Base-by-base conservation (phyloP, 2,888 invertebrate genomes). In the Caenorhabditis sp. region DNA sequence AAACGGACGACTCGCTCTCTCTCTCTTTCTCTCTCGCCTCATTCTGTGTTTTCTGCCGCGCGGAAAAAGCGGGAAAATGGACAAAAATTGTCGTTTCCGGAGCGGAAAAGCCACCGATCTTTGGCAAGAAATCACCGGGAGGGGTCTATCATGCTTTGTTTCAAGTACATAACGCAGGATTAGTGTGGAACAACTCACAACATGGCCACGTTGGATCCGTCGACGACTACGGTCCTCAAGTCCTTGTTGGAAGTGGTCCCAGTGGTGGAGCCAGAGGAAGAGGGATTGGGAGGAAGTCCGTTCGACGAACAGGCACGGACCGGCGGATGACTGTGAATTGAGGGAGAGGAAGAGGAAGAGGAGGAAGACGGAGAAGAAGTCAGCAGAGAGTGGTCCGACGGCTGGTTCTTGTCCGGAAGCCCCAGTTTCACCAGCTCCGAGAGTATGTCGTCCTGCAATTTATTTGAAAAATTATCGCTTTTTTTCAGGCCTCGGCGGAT, bases 171-270 rank as follows among this genome's bases (percentile, higher is more conserved):
- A 30, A 30, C 5, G 5, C 5, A 30, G 9, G 9, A 30, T 30
- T 30, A 35, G n/a, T n/a, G n/a, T n/a, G n/a, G n/a, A 43, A 39
- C 37, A 55, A 88, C 89, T 88, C 89, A 94, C 94, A 93, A 94
- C 94, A 95, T 94, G 37, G 96, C 96, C 20, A 96, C 94, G 90
- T 96, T 96, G 90, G 95, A 95, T 86, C 96, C 96, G 90, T 96
- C 96, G 77, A 96, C 94, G 80, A 96, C 95, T 79, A 96, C 93
- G 66, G 94, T 93, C 71, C 95, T 90, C 13, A 91, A 70, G 26
- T 7, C 56, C 8, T 35, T 32, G 30, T 65, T 46, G 13, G 65
- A 41, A 2, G 27, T 58, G n/a, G n/a, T n/a, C n/a, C n/a, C n/a
- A n/a, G n/a, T n/a, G n/a, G n/a, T n/a, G n/a, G n/a, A n/a, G n/a